phyloP scores from a whole-genome alignment of 1,140 invertebrate genomes.

The Sitophilus oryzae region DNA sequence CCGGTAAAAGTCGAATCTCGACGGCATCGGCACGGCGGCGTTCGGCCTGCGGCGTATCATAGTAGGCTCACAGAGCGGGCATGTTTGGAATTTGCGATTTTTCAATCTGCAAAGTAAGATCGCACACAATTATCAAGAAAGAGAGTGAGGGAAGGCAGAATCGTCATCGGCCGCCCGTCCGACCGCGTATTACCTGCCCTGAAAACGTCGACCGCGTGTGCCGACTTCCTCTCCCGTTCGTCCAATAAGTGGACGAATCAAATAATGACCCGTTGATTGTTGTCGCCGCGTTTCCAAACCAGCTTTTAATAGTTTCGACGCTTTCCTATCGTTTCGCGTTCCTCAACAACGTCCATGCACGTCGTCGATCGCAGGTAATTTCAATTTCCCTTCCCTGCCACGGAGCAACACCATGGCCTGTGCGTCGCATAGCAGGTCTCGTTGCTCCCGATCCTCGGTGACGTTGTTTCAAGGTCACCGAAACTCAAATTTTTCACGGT shows the following conservation, averaged over 20 bases:
- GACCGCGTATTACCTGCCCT: slow-evolving; percentile 29
- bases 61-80: slow-evolving; percentile 10
- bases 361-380: too few relatives aligned
- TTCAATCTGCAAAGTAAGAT: slow-evolving; percentile 28
- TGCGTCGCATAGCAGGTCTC: too few relatives aligned
- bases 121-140: slow-evolving; percentile 28
- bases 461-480: too few relatives aligned
- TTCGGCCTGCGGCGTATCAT: background rate
- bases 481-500: too few relatives aligned
- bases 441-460: too few relatives aligned
- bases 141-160: slow-evolving; percentile 20
- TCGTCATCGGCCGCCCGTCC: slow-evolving; percentile 20
- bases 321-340: slow-evolving; percentile 8
- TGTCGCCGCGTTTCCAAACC: slow-evolving; percentile 17
- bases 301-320: slow-evolving; percentile 19
- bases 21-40: background rate
- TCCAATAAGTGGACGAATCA: slow-evolving; percentile 21
- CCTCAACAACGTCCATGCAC: background rate
- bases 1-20: too few relatives aligned
- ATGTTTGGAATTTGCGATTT: slow-evolving; percentile 26
- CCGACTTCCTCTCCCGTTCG: slow-evolving; percentile 20
- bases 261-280: slow-evolving; percentile 20
- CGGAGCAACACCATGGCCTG: too few relatives aligned
- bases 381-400: too few relatives aligned
- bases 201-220: slow-evolving; percentile 23